phyloP scores from a whole-genome alignment of 1,140 invertebrate species.

The Melanaphis sacchari region DNA sequence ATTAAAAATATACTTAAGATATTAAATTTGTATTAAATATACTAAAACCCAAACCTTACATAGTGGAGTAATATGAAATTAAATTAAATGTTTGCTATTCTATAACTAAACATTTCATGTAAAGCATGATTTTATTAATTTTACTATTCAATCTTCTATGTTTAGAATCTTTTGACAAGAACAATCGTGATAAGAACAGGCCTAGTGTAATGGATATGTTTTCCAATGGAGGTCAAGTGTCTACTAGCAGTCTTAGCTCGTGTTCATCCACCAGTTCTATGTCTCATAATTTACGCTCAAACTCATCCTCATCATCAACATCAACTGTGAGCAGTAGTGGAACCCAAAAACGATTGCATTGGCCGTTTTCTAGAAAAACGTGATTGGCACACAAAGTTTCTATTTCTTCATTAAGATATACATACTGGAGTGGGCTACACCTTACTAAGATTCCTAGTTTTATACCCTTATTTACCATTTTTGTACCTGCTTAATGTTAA shows the following conservation, averaged over 20 bases:
- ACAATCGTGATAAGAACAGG: conserved; percentile 61
- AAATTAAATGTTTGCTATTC: background rate
- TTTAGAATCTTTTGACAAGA: conserved; percentile 64
- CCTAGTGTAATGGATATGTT: conserved; percentile 67
- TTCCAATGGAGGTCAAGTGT: conserved; percentile 63
- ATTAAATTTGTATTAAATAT: background rate
- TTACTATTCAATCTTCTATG: conserved; percentile 37
- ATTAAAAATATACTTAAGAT: background rate
- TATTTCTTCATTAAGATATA: background rate
- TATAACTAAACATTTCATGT: background rate
- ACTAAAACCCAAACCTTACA: background rate
- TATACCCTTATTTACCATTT: conserved; percentile 34
- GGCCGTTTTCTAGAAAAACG: conserved; percentile 64
- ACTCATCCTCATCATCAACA: conserved; percentile 63
- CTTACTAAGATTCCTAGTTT: background rate
- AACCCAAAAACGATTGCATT: conserved; percentile 63
- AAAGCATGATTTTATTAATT: background rate
- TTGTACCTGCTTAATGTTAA: conserved; percentile 30
- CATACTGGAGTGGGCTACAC: background rate
- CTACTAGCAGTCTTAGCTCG: conserved; percentile 66
- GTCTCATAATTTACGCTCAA: conserved; percentile 64
- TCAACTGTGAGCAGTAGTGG: conserved; percentile 61
- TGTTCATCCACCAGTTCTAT: conserved; percentile 64
- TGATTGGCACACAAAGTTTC: background rate
- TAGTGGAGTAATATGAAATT: background rate